A percentile compares a stretch with the other conserved stretches of the same genome.
Conservation (phyloP, 2,888 invertebrate genomes). For the Agriotes lineatus region DNA sequence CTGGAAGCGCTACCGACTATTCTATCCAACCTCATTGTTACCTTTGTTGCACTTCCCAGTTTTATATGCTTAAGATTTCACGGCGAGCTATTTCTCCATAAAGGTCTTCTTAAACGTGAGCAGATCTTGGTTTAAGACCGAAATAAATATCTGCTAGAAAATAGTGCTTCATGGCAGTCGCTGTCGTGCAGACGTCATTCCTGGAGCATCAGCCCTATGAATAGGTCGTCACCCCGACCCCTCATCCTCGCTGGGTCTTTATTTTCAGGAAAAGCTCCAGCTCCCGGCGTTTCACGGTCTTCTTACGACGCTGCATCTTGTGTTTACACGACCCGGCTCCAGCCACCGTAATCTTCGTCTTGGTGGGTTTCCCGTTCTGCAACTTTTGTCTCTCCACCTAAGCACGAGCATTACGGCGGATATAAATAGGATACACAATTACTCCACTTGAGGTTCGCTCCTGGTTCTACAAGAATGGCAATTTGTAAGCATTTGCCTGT, state of each 20-base stretch:
- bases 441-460: slow-evolving; percentile 27
- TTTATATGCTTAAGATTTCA: no score
- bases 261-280: slow-evolving; percentile 25
- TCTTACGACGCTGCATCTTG: slow-evolving; percentile 32
- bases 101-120: slow-evolving; percentile 40
- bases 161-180: slow-evolving; percentile 39
- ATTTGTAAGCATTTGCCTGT: slow-evolving; percentile 28
- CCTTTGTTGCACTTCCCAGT: no score
- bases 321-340: slow-evolving; percentile 23
- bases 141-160: slow-evolving; percentile 36
- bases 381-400: slow-evolving; percentile 32
- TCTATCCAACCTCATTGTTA: no score
- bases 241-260: slow-evolving; percentile 16
- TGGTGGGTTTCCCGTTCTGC: slow-evolving; percentile 30
- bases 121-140: slow-evolving; percentile 39
- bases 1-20: no score
- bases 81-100: no score
- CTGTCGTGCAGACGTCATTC: slow-evolving; percentile 26
- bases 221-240: slow-evolving; percentile 30
- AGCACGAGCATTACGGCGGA: slow-evolving; percentile 37
- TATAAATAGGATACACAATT: slow-evolving; percentile 48
- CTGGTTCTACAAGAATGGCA: slow-evolving; percentile 24
- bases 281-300: slow-evolving; percentile 21
- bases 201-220: slow-evolving; percentile 26
- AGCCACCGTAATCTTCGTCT: slow-evolving; percentile 24